Conservation (phyloP, 1,140 invertebrate genomes). For the Bombus consobrinus region DNA sequence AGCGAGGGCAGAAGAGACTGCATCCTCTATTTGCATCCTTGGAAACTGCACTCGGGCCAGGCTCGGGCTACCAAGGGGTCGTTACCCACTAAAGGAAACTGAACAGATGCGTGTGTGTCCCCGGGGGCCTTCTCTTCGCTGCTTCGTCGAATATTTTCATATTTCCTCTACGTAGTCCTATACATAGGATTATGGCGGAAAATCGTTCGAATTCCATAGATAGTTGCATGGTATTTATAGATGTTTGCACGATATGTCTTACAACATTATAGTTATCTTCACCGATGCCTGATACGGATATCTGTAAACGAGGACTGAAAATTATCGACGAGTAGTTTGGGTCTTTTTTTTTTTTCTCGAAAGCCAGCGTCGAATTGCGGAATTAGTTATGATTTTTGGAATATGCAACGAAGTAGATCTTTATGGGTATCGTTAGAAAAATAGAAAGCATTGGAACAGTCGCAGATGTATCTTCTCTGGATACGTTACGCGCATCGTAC, state of each 20-base stretch:
- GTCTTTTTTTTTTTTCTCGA: too few relatives aligned
- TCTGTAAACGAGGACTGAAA: not conserved
- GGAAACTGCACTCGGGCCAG: conserved; percentile 23
- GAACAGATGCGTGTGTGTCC: conserved; percentile 1
- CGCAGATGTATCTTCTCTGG: too few relatives aligned
- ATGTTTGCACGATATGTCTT: conserved; percentile 4
- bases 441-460: too few relatives aligned
- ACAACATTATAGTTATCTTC: conserved; percentile 13
- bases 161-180: not conserved
- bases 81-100: conserved; percentile 40
- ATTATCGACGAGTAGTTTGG: too few relatives aligned
- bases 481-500: too few relatives aligned
- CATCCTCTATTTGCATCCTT: conserved; percentile 62
- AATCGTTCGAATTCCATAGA: conserved; percentile 28
- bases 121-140: too few relatives aligned
- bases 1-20: conserved; percentile 32
- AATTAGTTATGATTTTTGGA: too few relatives aligned
- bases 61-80: not conserved
- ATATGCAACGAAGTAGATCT: too few relatives aligned
- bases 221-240: conserved; percentile 19
- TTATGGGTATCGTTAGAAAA: too few relatives aligned
- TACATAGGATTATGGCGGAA: not conserved
- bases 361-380: too few relatives aligned
- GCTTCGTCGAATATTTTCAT: conserved; percentile 19
- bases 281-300: not conserved